These are phyloP conservation scores for Gadus macrocephalus DNA, from an alignment of 2,113 vertebrate species.

Conservation along the genomic window DNA sequence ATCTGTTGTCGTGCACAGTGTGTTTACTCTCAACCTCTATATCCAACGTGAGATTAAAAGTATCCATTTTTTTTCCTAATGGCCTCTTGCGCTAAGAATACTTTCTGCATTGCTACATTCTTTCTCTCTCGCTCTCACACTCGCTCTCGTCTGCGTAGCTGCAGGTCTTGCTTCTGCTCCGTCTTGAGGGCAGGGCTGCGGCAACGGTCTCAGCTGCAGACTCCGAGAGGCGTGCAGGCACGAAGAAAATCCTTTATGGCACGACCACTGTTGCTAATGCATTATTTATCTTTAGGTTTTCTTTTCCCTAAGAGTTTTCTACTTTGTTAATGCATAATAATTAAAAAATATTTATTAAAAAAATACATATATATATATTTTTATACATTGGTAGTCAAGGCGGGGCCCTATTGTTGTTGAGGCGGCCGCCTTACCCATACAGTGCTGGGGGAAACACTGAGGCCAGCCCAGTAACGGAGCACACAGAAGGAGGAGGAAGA, in stretches of 20 bases:
- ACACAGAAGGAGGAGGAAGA: neutral
- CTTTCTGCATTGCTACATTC: too few species aligned
- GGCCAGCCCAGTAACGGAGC: conserved; percentile 4
- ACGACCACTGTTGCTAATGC: too few species aligned
- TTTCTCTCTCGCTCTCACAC: neutral
- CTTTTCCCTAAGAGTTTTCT: too few species aligned
- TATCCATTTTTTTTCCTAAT: neutral
- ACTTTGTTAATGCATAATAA: too few species aligned
- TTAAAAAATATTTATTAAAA: too few species aligned
- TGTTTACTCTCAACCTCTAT: neutral
- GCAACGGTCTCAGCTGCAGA: conserved; percentile 16
- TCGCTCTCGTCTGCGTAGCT: conserved; percentile 19
- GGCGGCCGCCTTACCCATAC: too few species aligned
- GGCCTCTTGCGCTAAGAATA: neutral
- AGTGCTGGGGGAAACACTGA: too few species aligned
- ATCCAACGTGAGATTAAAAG: neutral
- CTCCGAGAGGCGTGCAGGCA: conserved; percentile 19
- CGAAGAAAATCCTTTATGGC: too few species aligned
- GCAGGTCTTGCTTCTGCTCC: conserved; percentile 5
- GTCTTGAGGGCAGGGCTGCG: conserved; percentile 24
- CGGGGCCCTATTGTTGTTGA: too few species aligned
- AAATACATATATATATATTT: too few species aligned
- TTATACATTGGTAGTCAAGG: too few species aligned
- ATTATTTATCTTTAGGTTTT: too few species aligned
- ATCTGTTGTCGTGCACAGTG: neutral